Evolutionary conservation across 2,113 vertebrate species (phyloP), one percentile per base, ranked within the genome.

Genomic region (Tyto alba): DNA sequence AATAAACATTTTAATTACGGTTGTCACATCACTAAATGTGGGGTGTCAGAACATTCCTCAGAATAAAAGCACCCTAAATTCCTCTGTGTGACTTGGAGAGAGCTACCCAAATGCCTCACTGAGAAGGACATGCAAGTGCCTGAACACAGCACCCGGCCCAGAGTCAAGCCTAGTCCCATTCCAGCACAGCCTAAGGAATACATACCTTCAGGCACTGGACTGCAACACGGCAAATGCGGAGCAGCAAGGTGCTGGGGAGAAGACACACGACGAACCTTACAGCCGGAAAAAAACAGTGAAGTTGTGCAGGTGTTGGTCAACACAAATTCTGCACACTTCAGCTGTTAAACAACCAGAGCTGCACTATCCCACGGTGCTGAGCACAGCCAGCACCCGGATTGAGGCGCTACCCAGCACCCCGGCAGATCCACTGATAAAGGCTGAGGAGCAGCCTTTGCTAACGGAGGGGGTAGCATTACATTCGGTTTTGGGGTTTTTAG

Each of bases 251-350:
- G 25, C 17, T 21, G 50, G 64, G 26, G 43, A 81, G 63, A 36
- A 73, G 68, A 29, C 23, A 18, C 53, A 9, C 0, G 10, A 29
- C 63, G 86, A 68, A 72, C 3, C 7, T 38, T 5, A 26, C 8
- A 36, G 48, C 67, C 48, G 41, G 45, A 73, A 53, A 34, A 20
- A 21, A 27, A 0, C 0, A 32, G n/a, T 4, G 20, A 79, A 74
- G 64, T 55, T 1, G 1, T 27, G 64, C 50, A 27, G 53, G 52
- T 2, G 0, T 40, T 0, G 0, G 25, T 36, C 86, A n/a, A 1
- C 5, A 14, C 1, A 8, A 50, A 60, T 75, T 8, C n/a, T 40
- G 56, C 50, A 14, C 0, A 2, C 47, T 62, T 55, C 43, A n/a
- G 53, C 32, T 73, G 43, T 55, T 47, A 11, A 36, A 29, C 41